A percentile compares a stretch with the other conserved stretches of the same genome.
phyloP scores from a whole-genome alignment of 1,140 invertebrate genomes.

The Nasonia vitripennis region DNA sequence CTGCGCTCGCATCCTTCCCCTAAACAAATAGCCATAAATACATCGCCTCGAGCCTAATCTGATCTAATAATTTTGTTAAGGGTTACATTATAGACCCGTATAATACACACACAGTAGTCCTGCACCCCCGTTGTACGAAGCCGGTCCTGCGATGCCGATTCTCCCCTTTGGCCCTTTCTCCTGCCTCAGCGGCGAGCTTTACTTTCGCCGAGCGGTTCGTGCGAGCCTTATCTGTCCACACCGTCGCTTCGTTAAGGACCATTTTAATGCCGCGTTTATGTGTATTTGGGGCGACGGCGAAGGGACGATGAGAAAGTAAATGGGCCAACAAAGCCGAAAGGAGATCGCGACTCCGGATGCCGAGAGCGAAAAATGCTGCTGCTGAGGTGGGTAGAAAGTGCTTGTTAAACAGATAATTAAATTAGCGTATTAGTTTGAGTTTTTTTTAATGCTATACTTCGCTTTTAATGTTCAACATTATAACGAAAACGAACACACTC shows the following conservation, averaged over 20 bases:
- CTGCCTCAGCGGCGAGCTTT: background rate
- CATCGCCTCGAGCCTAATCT: slow-evolving; percentile 3
- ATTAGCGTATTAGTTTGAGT: background rate
- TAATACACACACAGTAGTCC: background rate
- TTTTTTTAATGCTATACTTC: no score
- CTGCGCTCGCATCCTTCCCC: background rate
- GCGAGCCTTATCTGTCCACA: slow-evolving; percentile 40
- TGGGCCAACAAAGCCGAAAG: background rate
- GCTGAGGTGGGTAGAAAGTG: background rate
- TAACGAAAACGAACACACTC: background rate
- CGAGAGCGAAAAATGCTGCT: background rate
- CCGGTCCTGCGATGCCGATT: background rate
- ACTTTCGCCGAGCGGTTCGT: background rate
- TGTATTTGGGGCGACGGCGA: background rate
- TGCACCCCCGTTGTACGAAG: background rate
- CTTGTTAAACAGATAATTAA: background rate
- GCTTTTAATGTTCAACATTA: background rate
- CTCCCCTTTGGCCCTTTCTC: background rate
- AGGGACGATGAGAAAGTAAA: slow-evolving; percentile 12
- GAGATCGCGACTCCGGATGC: background rate
- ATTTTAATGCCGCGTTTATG: slow-evolving; percentile 41
- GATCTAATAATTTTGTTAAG: slow-evolving; percentile 40
- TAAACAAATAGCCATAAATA: slow-evolving; percentile 12
- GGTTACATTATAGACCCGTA: slow-evolving; percentile 16
- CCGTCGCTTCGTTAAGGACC: slow-evolving; percentile 46